A percentile compares a stretch with the other conserved stretches of the same genome.
These are phyloP conservation scores for Dipodomys ordii DNA, from an alignment of 2,113 vertebrate species.

Conservation along the genomic window DNA sequence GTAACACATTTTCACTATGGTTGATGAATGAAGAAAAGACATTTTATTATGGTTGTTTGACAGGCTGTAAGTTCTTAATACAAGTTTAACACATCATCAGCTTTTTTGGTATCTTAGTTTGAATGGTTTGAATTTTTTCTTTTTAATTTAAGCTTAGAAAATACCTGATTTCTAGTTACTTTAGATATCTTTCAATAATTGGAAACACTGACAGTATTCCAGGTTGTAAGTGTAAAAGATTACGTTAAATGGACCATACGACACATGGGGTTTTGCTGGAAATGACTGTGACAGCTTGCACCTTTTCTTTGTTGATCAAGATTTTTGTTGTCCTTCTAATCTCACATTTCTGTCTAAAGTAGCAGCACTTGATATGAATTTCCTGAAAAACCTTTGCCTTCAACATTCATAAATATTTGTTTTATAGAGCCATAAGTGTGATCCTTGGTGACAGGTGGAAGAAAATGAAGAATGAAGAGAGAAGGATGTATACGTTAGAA, in stretches of 20 bases:
- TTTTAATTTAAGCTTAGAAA: slow-evolving; percentile 21
- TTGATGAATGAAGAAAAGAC: not conserved
- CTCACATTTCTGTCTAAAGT: slow-evolving; percentile 28
- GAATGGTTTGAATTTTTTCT: not conserved
- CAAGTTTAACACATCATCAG: not conserved
- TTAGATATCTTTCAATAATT: slow-evolving; percentile 10
- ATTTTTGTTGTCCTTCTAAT: slow-evolving; percentile 8
- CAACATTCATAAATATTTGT: slow-evolving; percentile 74
- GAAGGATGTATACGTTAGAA: slow-evolving; percentile 97
- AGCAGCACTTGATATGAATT: slow-evolving; percentile 17
- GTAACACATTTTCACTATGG: not conserved
- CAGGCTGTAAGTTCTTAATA: not conserved
- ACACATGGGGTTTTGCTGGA: slow-evolving; percentile 26
- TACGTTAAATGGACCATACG: not conserved
- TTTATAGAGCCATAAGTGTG: slow-evolving; percentile 98
- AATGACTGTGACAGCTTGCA: slow-evolving; percentile 8
- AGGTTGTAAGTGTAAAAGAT: not conserved
- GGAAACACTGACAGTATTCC: not conserved
- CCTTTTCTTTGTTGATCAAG: slow-evolving; percentile 20
- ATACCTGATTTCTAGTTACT: not conserved
- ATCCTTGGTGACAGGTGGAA: slow-evolving; percentile 99
- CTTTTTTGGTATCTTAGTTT: not conserved
- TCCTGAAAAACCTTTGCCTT: slow-evolving; percentile 47
- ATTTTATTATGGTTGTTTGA: not conserved
- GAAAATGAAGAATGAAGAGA: slow-evolving; percentile 99